phyloP scores from a whole-genome alignment of 2,888 invertebrate species.

The Agrilus cyanescens region DNA sequence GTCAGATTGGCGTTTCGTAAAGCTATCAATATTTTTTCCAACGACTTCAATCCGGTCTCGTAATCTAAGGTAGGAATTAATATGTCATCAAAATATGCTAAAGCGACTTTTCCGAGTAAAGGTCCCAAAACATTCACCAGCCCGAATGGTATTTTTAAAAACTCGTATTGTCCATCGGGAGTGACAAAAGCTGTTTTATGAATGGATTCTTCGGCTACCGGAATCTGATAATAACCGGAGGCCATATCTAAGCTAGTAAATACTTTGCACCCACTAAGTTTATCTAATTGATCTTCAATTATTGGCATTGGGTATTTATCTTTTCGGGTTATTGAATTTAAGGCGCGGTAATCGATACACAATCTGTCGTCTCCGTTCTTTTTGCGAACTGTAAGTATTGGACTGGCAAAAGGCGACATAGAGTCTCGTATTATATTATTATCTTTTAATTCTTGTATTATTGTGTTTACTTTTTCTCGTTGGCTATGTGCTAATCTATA shows the following conservation, averaged over 20 bases:
- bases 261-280: constrained; percentile 13
- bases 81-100: too few relatives aligned
- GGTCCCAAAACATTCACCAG: too few relatives aligned
- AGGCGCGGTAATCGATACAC: neutral
- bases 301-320: neutral
- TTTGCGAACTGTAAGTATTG: neutral
- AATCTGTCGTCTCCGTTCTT: neutral
- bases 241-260: constrained; percentile 19
- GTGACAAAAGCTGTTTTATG: too few relatives aligned
- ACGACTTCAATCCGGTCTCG: too few relatives aligned
- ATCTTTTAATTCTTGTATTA: neutral
- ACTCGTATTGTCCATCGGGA: too few relatives aligned
- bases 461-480: neutral
- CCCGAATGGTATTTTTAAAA: too few relatives aligned
- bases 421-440: neutral
- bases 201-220: constrained; percentile 14
- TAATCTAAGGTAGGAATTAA: too few relatives aligned
- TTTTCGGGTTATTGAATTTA: neutral
- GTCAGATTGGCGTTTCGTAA: too few relatives aligned
- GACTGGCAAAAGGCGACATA: neutral
- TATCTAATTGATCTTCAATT: constrained; percentile 8
- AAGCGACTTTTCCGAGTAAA: too few relatives aligned
- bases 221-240: constrained; percentile 20
- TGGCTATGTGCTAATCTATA: neutral
- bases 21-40: too few relatives aligned